These are phyloP conservation scores for Apocrypta bakeri DNA, from an alignment of 1,140 invertebrate species.

Conservation along the genomic window DNA sequence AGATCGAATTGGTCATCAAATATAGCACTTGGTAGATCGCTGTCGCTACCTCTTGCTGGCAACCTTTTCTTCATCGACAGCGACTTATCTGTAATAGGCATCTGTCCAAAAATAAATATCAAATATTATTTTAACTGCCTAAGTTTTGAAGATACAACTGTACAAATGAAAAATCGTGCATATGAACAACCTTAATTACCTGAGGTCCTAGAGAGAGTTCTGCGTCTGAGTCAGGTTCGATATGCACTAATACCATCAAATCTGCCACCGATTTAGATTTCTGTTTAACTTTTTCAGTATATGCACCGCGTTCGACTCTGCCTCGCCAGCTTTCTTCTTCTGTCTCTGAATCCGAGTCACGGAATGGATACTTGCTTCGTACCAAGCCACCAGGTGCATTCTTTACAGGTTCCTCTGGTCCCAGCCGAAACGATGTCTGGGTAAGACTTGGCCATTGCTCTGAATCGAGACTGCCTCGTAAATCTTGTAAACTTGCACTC, in stretches of 20 bases:
- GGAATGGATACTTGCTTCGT: slow-evolving; percentile 48
- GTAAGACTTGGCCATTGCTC: slow-evolving; percentile 67
- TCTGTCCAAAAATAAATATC: slow-evolving; percentile 7
- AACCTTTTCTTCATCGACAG: slow-evolving; percentile 64
- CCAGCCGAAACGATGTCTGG: slow-evolving; percentile 66
- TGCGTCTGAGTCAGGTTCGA: slow-evolving; percentile 80
- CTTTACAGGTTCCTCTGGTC: slow-evolving; percentile 66
- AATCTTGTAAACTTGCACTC: slow-evolving; percentile 75
- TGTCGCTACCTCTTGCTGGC: slow-evolving; percentile 74
- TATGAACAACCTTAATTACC: slow-evolving; percentile 52
- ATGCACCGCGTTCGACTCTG: slow-evolving; percentile 79
- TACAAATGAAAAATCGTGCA: no score
- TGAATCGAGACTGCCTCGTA: slow-evolving; percentile 73
- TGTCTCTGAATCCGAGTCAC: slow-evolving; percentile 78
- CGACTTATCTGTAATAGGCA: slow-evolving; percentile 14
- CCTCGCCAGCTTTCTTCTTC: slow-evolving; percentile 81
- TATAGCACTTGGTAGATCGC: slow-evolving; percentile 74
- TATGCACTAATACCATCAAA: slow-evolving; percentile 84
- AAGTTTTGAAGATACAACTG: no score
- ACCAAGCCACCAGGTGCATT: slow-evolving; percentile 58
- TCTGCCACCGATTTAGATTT: slow-evolving; percentile 84
- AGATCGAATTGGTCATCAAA: slow-evolving; percentile 77
- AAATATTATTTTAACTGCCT: not conserved
- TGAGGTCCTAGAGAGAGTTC: slow-evolving; percentile 73
- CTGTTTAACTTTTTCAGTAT: slow-evolving; percentile 81